Evolutionary conservation across 2,113 vertebrate genomes (phyloP).

Genomic region (Polyodon spathula): DNA sequence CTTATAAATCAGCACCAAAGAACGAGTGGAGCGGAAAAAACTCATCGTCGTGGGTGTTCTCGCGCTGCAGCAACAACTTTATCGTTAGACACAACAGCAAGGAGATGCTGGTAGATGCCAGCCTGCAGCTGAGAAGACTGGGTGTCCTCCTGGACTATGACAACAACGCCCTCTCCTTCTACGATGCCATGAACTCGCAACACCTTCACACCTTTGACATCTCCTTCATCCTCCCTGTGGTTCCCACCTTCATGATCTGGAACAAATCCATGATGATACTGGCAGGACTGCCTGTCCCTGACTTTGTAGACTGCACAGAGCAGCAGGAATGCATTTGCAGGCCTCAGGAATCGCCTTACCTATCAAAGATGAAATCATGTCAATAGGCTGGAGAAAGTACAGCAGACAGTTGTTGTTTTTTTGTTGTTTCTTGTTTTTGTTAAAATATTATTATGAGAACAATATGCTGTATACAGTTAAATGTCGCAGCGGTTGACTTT

Average conservation of each 20-base stretch:
- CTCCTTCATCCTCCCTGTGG: constrained; percentile 89
- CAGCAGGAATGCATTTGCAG: constrained; percentile 86
- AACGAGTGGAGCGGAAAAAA: constrained; percentile 98
- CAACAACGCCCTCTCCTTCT: constrained; percentile 89
- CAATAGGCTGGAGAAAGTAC: constrained; percentile 55
- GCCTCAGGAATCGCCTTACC: constrained; percentile 88
- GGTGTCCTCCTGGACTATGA: constrained; percentile 96
- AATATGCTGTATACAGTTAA: no score
- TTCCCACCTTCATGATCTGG: constrained; percentile 97
- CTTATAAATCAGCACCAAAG: constrained; percentile 94
- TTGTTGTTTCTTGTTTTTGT: no score
- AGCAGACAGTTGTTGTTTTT: no score
- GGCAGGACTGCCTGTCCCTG: constrained; percentile 89
- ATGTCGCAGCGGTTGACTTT: no score
- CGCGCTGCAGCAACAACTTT: constrained; percentile 94
- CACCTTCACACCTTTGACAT: constrained; percentile 93
- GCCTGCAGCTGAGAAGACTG: constrained; percentile 83
- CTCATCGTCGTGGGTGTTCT: constrained; percentile 93
- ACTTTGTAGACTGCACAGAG: constrained; percentile 85
- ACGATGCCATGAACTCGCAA: constrained; percentile 92
- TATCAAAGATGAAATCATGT: constrained; percentile 86
- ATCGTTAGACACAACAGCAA: constrained; percentile 91
- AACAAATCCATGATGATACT: constrained; percentile 96
- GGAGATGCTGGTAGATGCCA: constrained; percentile 91
- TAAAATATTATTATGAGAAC: no score